Base-by-base conservation (phyloP, 2,888 invertebrate species). In the Morpho helenor region DNA sequence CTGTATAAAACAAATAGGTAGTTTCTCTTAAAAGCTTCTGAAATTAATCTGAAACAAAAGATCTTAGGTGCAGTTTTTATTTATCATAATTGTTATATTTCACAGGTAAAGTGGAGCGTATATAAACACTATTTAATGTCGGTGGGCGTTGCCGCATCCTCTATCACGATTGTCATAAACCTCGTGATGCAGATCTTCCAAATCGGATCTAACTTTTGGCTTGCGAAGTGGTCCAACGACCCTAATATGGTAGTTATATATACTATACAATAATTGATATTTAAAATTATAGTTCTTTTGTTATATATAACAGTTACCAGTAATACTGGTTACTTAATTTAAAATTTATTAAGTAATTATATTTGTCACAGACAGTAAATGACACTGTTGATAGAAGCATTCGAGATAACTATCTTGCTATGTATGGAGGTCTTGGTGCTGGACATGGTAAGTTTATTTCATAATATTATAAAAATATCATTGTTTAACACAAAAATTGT, bases 61-160 rank as follows among this genome's bases (percentile, higher is more conserved):
- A 31, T 31, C 31, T 31, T 5, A 3, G 5, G 5, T 31, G 31
- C 31, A 31, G 31, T 2, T 31, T 31, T 31, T 31, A 31, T 5
- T 31, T 31, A 31, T 31, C 31, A 31, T 31, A 31, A 5, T 31
- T 31, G 31, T 31, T 31, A 5, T 31, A 31, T 47, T 7, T 5
- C 7, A 0, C 77, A 95, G 95, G 97, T 99, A 2, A 96, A 97
- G 83, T 94, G 95, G 92, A 87, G 91, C 61, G 98, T 99, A 0
- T 98, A 98, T 87, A 93, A 95, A 70, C 95, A 97, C 80, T 99
- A 99, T 80, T 91, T 98, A 67, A 93, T 93, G 81, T 95, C 96
- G 50, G 95, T 98, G 65, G 97, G 98, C 46, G 82, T 96, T 71
- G 87, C 94, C 53, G 89, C 96, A 56, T 93, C 95, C 0, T 77